Percentiles rank a stretch among this genome's conserved stretches.
These are phyloP conservation scores for Numenius arquata DNA, from an alignment of 2,113 vertebrate genomes.

Conservation along the genomic window DNA sequence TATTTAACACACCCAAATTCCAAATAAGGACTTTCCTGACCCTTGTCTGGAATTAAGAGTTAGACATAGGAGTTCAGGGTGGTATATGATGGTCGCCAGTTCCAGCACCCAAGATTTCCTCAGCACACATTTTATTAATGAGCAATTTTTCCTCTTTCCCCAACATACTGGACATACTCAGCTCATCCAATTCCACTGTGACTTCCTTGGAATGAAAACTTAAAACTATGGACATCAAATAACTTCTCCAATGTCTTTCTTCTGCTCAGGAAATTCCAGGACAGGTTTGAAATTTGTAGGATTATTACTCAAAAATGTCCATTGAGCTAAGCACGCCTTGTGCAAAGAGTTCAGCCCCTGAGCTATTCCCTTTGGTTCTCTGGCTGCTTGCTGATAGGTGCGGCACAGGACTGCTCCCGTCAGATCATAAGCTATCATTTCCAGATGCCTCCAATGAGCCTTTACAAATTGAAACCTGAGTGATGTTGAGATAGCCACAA, in stretches of 20 bases:
- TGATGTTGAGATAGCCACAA: neutral
- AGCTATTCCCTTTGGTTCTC: neutral
- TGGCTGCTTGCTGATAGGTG: neutral
- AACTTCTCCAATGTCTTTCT: neutral
- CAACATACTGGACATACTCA: neutral
- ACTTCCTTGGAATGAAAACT: neutral
- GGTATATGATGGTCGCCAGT: neutral
- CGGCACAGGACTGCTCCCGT: neutral
- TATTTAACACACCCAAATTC: neutral
- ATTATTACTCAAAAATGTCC: neutral
- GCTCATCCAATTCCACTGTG: neutral
- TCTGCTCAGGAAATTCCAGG: neutral
- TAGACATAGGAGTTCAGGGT: neutral
- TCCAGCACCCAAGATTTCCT: neutral
- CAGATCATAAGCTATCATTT: neutral
- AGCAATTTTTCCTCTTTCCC: neutral
- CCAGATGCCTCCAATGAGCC: neutral
- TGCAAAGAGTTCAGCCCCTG: neutral
- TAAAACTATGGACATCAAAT: neutral
- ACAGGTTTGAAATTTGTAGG: neutral
- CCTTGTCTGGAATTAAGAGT: neutral
- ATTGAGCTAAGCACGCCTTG: rapidly evolving
- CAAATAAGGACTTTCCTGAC: neutral
- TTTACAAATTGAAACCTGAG: neutral
- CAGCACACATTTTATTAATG: neutral